Base-by-base conservation (phyloP, 1,140 invertebrate species). In the Ctenoplectra terminalis region DNA sequence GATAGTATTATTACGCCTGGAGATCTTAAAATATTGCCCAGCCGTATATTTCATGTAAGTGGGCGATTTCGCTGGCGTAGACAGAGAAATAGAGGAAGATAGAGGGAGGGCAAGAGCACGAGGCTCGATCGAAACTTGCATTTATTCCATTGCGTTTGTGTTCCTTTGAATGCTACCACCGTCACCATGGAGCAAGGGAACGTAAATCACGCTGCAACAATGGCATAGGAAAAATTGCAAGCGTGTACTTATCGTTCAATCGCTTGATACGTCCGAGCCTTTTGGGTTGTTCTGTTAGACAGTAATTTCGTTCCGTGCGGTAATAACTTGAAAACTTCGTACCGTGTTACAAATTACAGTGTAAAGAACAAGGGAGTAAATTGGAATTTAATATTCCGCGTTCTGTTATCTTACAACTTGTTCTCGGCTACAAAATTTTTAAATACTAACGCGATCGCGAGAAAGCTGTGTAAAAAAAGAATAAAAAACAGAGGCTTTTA, bases 21-120 rank as follows among this genome's bases (percentile, higher is more conserved):
- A 80, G 75, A 75, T 73, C 79, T 88, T 88, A 88, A 88, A 88
- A 88, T 88, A 88, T 88, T 66, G 83, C 84, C 72, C 23, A 81
- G 54, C 61, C 81, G 74, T 88, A 86, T 81, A 83, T 83, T 84
- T 79, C 64, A 78, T 56, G 87, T 81, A 88, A 86, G 87, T 86
- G 80, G 87, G 81, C 77, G 84, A 88, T 88, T 88, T 74, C 77
- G 79, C 61, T 80, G 52, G 56, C 71, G 37, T 60, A 75, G 77
- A 76, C 54, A 76, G 73, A 63, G 58, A 54, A 40, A 66, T 2
- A 5, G 63, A 6, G 11, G n/a, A 9, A 26, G 15, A n/a, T 1
- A 64, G 37, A 6, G n/a, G n/a, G 29, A 60, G 13, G 9, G 29
- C 7, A 20, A 13, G 58, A 8, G 79, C 11, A 34, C 40, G 43